Conservation (phyloP, 2,888 invertebrate genomes). For the Hypomecis punctinalis region DNA sequence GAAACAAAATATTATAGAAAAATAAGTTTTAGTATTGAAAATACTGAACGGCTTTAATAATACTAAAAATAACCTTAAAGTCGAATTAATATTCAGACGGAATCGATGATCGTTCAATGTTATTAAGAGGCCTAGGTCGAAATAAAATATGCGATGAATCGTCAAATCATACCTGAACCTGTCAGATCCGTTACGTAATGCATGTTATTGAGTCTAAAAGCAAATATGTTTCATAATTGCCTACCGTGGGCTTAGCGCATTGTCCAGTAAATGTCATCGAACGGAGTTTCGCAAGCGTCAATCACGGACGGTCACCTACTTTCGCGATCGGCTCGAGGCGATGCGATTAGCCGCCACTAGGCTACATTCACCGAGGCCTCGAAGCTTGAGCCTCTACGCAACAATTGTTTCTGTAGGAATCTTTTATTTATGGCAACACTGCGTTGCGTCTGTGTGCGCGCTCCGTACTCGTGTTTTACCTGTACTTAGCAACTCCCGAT, state of each 20-base stretch:
- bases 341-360: slow-evolving; percentile 81
- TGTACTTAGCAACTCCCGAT: slow-evolving; percentile 54
- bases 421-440: slow-evolving; percentile 83
- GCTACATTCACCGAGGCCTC: slow-evolving; percentile 82
- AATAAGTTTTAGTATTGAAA: too few relatives aligned
- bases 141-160: background rate
- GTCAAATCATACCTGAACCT: slow-evolving; percentile 38
- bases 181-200: slow-evolving; percentile 44
- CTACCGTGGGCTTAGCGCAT: slow-evolving; percentile 70
- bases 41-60: too few relatives aligned
- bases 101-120: background rate
- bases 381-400: slow-evolving; percentile 73
- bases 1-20: too few relatives aligned
- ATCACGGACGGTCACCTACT: slow-evolving; percentile 85
- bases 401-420: slow-evolving; percentile 85
- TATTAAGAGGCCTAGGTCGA: background rate
- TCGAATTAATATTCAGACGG: background rate
- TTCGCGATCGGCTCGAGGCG: slow-evolving; percentile 82
- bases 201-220: slow-evolving; percentile 47
- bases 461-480: slow-evolving; percentile 82
- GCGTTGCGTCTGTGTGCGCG: slow-evolving; percentile 72
- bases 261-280: slow-evolving; percentile 84
- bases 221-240: slow-evolving; percentile 74
- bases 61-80: background rate
- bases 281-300: slow-evolving; percentile 83